Evolutionary conservation across 2,797 vertebrate genomes (phyloP), one percentile per base, ranked within the genome.

Genomic region (Tarsius wallacei): DNA sequence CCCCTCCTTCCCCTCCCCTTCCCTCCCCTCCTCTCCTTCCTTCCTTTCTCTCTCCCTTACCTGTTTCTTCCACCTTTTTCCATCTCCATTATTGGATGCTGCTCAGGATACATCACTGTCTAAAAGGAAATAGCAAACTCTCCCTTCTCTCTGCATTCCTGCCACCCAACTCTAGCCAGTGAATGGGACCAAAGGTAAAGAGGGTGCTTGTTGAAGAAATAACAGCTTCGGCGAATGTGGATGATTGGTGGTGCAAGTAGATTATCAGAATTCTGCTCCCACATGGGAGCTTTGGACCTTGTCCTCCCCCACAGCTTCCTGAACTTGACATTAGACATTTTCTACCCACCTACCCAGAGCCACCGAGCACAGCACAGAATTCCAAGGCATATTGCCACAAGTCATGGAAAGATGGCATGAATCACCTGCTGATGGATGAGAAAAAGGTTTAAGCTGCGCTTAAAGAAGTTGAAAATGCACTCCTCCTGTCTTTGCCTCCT

Each of bases 121-220:
- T 86, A 12, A 87, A 47, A 82, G 24, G 51, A 90, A 91, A 70
- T 1, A 83, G 33, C 33, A 91, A 83, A 57, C 14, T 49, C 28
- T 74, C 68, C n/a, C 77, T 77, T 36, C 33, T 90, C 12, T 91
- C 81, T 71, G n/a, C 77, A 74, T 73, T 82, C 53, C 68, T 87
- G 53, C 10, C 61, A 28, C 61, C 59, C 47, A 66, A 12, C 24
- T 71, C 61, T 15, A 51, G 87, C 24, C 3, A 15, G 71, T 59
- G 4, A 93, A 24, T 81, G 36, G 21, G 55, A 8, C 28, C 71
- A 76, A 42, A 64, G 6, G 8, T 31, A 26, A 61, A 74, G 53
- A 70, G 13, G 9, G 33, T 33, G 87, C 80, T 87, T 70, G 28
- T 64, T 94, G 73, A 97, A 83, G 59, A 84, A 57, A 57, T 19